phyloP scores from a whole-genome alignment of 2,113 vertebrate genomes.

The Procapra przewalskii region DNA sequence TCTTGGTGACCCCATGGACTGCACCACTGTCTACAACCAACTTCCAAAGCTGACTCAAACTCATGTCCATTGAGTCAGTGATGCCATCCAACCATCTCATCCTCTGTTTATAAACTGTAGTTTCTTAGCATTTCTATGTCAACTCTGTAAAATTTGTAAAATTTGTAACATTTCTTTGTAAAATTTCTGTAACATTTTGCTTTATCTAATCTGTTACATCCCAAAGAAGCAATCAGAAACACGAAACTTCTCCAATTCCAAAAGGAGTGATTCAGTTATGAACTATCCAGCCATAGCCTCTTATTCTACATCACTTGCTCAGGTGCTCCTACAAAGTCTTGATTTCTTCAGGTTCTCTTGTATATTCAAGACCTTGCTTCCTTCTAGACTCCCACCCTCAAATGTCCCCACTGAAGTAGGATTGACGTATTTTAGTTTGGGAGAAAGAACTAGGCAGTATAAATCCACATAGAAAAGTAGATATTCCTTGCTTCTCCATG shows the following conservation, averaged over 20 bases:
- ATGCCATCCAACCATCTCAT: not conserved
- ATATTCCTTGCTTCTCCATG: not conserved
- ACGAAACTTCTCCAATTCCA: not conserved
- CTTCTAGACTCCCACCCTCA: not conserved
- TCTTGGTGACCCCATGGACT: not conserved
- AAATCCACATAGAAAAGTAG: not conserved
- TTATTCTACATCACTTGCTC: not conserved
- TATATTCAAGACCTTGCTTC: not conserved
- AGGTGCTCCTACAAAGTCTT: not conserved
- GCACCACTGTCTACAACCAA: not conserved
- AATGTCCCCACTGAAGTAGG: not conserved
- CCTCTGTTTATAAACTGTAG: not conserved
- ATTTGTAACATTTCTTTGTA: too few relatives aligned
- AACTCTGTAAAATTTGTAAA: too few relatives aligned
- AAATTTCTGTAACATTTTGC: not conserved
- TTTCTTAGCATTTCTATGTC: not conserved
- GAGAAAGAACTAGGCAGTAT: not conserved
- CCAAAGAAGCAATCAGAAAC: not conserved
- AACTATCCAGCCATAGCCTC: not conserved
- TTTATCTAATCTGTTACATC: not conserved
- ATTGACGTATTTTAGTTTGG: not conserved
- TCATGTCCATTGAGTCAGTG: not conserved
- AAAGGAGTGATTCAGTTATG: not conserved
- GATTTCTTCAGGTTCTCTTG: not conserved
- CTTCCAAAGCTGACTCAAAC: not conserved